These are phyloP conservation scores for Linepithema humile DNA, from an alignment of 1,140 invertebrate genomes.

Conservation along the genomic window DNA sequence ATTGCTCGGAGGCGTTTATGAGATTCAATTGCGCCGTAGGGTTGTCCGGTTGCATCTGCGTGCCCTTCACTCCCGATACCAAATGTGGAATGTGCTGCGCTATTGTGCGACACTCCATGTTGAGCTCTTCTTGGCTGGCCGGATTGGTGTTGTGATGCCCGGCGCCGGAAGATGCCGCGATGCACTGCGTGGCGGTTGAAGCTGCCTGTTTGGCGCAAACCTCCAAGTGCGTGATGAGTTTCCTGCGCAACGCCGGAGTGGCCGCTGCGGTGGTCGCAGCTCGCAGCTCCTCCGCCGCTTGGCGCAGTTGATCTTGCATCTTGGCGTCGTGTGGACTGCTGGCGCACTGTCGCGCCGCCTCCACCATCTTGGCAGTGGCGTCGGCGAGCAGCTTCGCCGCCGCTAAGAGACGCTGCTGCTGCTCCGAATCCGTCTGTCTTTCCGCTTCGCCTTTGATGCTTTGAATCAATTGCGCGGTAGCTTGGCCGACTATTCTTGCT, in stretches of 20 bases:
- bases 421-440: slow-evolving; percentile 93
- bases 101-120: slow-evolving; percentile 91
- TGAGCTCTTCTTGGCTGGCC: slow-evolving; percentile 89
- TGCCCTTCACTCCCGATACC: slow-evolving; percentile 92
- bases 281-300: slow-evolving; percentile 96
- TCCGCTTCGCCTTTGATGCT: slow-evolving; percentile 98
- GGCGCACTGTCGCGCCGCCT: slow-evolving; percentile 97
- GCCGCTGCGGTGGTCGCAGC: slow-evolving; percentile 94
- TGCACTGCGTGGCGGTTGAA: slow-evolving; percentile 95
- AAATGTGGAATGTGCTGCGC: slow-evolving; percentile 92
- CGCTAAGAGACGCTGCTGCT: slow-evolving; percentile 94
- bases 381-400: slow-evolving; percentile 97
- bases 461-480: slow-evolving; percentile 95
- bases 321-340: slow-evolving; percentile 92
- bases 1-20: slow-evolving; percentile 94
- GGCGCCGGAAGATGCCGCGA: slow-evolving; percentile 93
- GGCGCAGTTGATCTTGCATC: slow-evolving; percentile 92
- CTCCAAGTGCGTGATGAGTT: slow-evolving; percentile 91
- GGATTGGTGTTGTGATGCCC: slow-evolving; percentile 89
- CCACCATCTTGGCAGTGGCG: slow-evolving; percentile 97
- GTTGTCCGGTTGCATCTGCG: slow-evolving; percentile 89
- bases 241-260: slow-evolving; percentile 91
- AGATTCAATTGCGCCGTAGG: slow-evolving; percentile 91
- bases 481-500: slow-evolving; percentile 95
- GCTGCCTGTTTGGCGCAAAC: slow-evolving; percentile 94